Percentiles rank a stretch among this genome's conserved stretches.
These are phyloP conservation scores for Taurulus bubalis DNA, from an alignment of 2,113 vertebrate genomes.

Conservation along the genomic window DNA sequence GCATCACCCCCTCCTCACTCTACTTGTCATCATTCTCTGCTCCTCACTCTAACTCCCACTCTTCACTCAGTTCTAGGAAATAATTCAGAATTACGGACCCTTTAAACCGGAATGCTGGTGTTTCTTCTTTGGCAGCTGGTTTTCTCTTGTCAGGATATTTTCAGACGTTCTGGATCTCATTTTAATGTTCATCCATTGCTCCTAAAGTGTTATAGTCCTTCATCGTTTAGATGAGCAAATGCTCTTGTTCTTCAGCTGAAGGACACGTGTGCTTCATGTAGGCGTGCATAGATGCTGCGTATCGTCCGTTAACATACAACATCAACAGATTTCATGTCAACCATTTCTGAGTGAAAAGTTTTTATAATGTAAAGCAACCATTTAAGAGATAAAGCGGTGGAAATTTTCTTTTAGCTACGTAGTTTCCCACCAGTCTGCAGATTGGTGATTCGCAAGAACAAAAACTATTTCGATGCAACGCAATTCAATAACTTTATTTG, in stretches of 20 bases:
- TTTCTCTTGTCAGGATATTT: background rate
- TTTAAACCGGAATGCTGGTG: background rate
- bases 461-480: background rate
- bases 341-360: background rate
- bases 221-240: too few species aligned
- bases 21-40: too few species aligned
- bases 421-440: background rate
- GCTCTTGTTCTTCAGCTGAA: too few species aligned
- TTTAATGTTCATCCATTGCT: background rate
- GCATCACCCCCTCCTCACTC: too few species aligned
- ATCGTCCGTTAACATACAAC: background rate
- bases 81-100: background rate
- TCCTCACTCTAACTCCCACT: too few species aligned
- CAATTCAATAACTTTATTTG: background rate
- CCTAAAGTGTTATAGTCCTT: background rate
- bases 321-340: background rate
- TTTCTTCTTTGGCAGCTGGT: too few species aligned
- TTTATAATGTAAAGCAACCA: background rate
- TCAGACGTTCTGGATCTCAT: background rate
- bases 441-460: too few species aligned
- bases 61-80: too few species aligned
- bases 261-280: too few species aligned
- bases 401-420: background rate
- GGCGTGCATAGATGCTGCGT: too few species aligned
- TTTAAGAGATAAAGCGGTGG: background rate